Percentiles rank a stretch among this genome's conserved stretches.
These are phyloP conservation scores for Myotis daubentonii DNA, from an alignment of 2,797 vertebrate species.

Conservation along the genomic window DNA sequence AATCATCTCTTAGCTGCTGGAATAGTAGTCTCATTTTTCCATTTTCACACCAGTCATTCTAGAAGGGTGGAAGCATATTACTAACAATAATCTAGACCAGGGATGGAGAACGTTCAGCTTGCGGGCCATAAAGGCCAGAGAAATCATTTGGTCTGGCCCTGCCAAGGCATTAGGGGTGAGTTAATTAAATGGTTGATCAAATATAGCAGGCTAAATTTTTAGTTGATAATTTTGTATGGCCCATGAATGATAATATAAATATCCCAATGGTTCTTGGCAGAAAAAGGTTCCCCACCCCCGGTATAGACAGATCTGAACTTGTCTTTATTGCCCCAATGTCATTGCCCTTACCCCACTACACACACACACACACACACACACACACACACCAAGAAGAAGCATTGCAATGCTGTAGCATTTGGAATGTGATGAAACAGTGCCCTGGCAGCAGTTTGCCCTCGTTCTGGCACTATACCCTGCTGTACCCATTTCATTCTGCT, in stretches of 20 bases:
- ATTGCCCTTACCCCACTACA: background rate
- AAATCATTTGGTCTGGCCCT: no score
- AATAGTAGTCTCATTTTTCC: background rate
- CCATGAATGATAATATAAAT: no score
- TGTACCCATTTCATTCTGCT: background rate
- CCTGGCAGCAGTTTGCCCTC: background rate
- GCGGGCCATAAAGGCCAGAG: no score
- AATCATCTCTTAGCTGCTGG: background rate
- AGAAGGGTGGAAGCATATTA: background rate
- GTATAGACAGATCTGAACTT: background rate
- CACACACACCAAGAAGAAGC: background rate
- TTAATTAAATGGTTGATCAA: no score
- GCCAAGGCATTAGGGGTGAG: no score
- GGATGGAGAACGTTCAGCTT: no score
- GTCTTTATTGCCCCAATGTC: background rate
- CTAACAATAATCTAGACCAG: background rate
- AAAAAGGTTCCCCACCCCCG: no score
- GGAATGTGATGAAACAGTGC: background rate
- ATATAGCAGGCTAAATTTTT: no score
- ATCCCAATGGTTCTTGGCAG: no score
- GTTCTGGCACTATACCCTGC: background rate
- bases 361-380: background rate
- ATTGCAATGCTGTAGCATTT: background rate
- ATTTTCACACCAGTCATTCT: background rate
- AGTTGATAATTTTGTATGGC: no score